phyloP scores from a whole-genome alignment of 2,113 vertebrate genomes.

The Actinemys pallida region DNA sequence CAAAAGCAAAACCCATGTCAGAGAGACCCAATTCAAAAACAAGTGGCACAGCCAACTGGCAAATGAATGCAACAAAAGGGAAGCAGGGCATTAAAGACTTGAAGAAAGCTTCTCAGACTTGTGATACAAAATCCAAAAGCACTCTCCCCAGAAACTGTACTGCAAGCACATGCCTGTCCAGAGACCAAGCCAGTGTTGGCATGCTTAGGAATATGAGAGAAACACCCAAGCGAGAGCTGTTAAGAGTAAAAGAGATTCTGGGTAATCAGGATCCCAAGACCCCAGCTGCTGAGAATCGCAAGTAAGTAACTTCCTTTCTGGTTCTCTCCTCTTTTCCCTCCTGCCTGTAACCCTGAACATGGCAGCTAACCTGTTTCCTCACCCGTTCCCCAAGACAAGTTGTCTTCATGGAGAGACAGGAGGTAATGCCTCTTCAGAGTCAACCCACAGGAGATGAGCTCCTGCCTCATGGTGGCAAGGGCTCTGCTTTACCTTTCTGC shows the following conservation, averaged over 20 bases:
- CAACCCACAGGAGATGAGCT: too few relatives aligned
- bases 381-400: too few relatives aligned
- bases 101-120: background rate
- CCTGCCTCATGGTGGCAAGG: too few relatives aligned
- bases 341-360: background rate
- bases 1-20: background rate
- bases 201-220: background rate
- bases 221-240: background rate
- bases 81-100: rapidly evolving
- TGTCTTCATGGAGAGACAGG: too few relatives aligned
- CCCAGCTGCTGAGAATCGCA: constrained; percentile 50
- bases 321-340: background rate
- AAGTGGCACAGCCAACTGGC: rapidly evolving
- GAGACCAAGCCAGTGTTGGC: background rate
- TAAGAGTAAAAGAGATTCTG: rapidly evolving
- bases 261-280: background rate
- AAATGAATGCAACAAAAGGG: background rate
- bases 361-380: too few relatives aligned
- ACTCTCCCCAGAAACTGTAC: background rate
- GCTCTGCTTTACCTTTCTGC: too few relatives aligned
- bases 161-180: background rate
- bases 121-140: background rate
- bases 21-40: background rate
- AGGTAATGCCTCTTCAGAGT: too few relatives aligned
- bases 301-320: constrained; percentile 36